Evolutionary conservation across 2,888 invertebrate species (phyloP).

Genomic region (Andrena bicolor): DNA sequence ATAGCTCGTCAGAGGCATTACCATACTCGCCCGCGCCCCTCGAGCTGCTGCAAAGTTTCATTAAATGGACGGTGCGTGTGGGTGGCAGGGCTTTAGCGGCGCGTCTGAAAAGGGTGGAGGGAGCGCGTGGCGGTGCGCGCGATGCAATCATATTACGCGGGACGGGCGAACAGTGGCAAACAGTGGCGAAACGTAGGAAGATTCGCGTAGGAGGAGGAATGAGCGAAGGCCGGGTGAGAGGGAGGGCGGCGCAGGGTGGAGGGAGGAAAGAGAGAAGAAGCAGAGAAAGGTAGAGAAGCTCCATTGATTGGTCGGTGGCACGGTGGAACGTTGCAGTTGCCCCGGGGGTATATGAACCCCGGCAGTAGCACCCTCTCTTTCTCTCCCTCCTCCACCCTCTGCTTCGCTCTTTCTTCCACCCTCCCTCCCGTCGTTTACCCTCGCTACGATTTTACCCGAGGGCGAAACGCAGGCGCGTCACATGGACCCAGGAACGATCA

Average conservation of each 20-base stretch:
- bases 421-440: conserved; percentile 64
- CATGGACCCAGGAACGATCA: conserved; percentile 84
- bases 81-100: conserved; percentile 16
- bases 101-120: conserved; percentile 13
- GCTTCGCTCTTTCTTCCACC: conserved; percentile 52
- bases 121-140: conserved; percentile 26
- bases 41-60: conserved; percentile 26
- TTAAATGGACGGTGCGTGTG: conserved; percentile 24
- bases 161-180: conserved; percentile 50
- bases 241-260: conserved; percentile 34
- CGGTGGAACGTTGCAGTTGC: conserved; percentile 79
- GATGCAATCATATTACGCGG: conserved; percentile 60
- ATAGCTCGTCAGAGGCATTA: conserved; percentile 41
- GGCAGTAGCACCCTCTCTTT: conserved; percentile 65
- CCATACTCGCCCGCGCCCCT: neutral
- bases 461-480: conserved; percentile 81
- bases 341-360: conserved; percentile 82
- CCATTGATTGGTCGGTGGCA: conserved; percentile 83
- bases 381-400: conserved; percentile 57
- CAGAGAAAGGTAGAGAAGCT: conserved; percentile 75
- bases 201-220: conserved; percentile 56
- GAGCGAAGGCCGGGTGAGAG: conserved; percentile 56
- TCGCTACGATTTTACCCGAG: conserved; percentile 74
- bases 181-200: conserved; percentile 45
- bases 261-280: conserved; percentile 47